Evolutionary conservation across 2,797 vertebrate genomes (phyloP), one percentile per base, ranked within the genome.

Genomic region (Pangasius djambal): DNA sequence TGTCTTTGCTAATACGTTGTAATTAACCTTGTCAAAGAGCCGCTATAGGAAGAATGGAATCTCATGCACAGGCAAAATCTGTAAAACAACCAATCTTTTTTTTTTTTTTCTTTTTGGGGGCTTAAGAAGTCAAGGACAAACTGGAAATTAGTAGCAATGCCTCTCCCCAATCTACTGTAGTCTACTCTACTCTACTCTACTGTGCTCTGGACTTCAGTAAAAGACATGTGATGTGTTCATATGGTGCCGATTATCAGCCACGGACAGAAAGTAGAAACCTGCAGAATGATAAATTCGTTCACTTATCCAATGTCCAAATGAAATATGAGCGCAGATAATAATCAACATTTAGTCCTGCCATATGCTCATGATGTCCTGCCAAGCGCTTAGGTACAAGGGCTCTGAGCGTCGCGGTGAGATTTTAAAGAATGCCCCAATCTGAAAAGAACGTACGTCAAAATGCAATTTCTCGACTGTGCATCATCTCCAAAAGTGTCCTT

Each of bases 281-380:
- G 91, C 89, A 15, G 90, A 94, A 93, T 96, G 95, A 96, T 95
- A 93, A 95, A 96, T 95, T 94, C 93, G 92, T 90, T 90, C 92
- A 92, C 94, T 95, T 93, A 95, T 95, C 88, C 89, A 87, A 93
- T 91, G 63, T 94, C 95, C 91, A 92, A 93, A 93, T 96, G 95
- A 96, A 95, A 93, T 95, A 96, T 93, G 95, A 95, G 93, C 94
- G 90, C 22, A 91, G 91, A 91, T 94, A 94, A 96, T 96, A 95
- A 96, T 95, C 93, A 94, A 93, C 93, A 94, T 94, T 96, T 95
- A 96, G 95, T 93, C 92, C 88, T 91, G 93, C 95, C 95, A 96
- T 96, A 96, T 96, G 96, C 91, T 93, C 87, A 91, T 88, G 92
- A 91, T 90, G 89, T 92, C 91, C 94, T 96, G 96, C 96, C 95